Evolutionary conservation across 2,797 vertebrate genomes (phyloP), one percentile per base, ranked within the genome.

Genomic region (Chrysocyon brachyurus): DNA sequence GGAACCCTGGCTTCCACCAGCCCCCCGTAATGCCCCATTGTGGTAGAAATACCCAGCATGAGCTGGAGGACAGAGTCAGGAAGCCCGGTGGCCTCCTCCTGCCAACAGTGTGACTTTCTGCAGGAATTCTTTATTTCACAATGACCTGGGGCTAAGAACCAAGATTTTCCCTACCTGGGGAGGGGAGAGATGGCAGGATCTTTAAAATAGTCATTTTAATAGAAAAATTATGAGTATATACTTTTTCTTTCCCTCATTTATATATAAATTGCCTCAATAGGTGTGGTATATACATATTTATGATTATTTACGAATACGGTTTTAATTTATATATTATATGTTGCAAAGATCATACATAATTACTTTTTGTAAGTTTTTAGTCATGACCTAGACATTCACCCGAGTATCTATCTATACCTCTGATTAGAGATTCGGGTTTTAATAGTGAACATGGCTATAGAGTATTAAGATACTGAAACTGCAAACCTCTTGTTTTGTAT

Each of bases 341-440:
- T 85, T 31, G 64, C 52, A 90, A 84, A 95, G 86, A 56, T 87
- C 40, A 46, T 0, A 79, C 28, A 31, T 22, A 93, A 84, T 64
- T 87, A 52, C 26, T 91, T 79, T 90, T 52, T 63, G 26, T 66
- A n/a, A 90, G 52, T 14, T 73, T 52, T 85, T 82, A 57, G 52
- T 96, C 82, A 88, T 17, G 49, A 87, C 40, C 12, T 28, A 84
- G 31, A 85, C 31, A 92, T 46, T 88, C n/a, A 87, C 46, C 31
- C 77, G 22, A 94, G 14, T 96, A 82, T n/a, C 33, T 66, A 6
- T 81, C 46, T 19, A 90, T 17, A 93, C 10, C 12, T 31, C 36
- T 64, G 11, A 94, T 72, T 54, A 90, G 36, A 91, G 5, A 92
- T 85, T 87, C 64, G 36, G 49, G n/a, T 61, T 87, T 85, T 82